Conservation (phyloP, 1,140 invertebrate genomes). For the Apis dorsata region DNA sequence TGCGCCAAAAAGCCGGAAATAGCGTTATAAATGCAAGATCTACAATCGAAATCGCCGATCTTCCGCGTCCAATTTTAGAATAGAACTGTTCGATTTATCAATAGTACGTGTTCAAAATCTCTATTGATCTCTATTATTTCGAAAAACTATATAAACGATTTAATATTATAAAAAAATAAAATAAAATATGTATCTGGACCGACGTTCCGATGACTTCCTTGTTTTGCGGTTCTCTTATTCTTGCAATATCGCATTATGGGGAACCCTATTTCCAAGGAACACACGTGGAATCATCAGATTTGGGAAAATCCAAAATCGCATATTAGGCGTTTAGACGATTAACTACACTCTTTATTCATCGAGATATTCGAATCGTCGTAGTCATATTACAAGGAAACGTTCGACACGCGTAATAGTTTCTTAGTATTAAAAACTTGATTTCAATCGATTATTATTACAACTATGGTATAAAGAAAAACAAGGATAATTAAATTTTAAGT, state of each 20-base stretch:
- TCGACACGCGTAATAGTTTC: constrained; percentile 1
- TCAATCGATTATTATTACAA: neutral
- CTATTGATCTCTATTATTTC: neutral
- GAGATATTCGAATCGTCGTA: neutral
- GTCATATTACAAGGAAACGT: constrained; percentile 5
- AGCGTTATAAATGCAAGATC: neutral
- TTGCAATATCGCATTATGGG: neutral
- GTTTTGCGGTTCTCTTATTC: neutral
- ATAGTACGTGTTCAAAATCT: no score
- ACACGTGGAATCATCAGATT: neutral
- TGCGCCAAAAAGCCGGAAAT: neutral
- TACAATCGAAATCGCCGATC: neutral
- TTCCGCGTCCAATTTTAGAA: neutral
- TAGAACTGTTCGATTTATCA: no score
- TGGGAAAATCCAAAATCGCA: neutral
- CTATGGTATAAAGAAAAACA: neutral
- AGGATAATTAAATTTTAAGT: neutral
- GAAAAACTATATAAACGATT: neutral
- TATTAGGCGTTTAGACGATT: no score
- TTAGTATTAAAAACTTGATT: neutral
- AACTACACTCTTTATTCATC: neutral
- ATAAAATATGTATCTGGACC: neutral
- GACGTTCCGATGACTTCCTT: neutral
- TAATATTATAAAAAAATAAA: neutral
- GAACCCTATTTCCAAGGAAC: neutral